These are phyloP conservation scores for Salminus brasiliensis DNA, from an alignment of 2,113 vertebrate species.

Conservation along the genomic window DNA sequence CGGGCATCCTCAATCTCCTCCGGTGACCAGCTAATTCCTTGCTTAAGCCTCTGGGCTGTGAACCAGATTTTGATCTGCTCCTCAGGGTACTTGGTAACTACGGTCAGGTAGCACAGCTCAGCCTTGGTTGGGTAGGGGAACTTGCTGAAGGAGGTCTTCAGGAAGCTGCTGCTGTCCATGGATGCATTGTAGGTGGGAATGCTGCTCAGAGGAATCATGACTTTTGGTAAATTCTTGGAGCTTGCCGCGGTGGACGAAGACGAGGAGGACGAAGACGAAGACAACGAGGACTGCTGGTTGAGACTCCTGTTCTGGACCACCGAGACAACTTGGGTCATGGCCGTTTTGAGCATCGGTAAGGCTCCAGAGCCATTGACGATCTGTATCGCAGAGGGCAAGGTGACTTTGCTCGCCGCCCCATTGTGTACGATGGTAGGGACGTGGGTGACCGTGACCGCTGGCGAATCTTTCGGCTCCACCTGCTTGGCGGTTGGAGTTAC, in stretches of 20 bases:
- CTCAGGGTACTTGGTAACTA: slow-evolving; percentile 97
- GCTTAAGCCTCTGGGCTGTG: slow-evolving; percentile 95
- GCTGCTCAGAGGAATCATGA: slow-evolving; percentile 98
- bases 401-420: slow-evolving; percentile 71
- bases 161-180: slow-evolving; percentile 96
- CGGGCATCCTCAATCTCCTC: slow-evolving; percentile 98
- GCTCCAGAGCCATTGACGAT: slow-evolving; percentile 81
- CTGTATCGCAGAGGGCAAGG: slow-evolving; percentile 78
- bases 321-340: slow-evolving; percentile 90
- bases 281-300: slow-evolving; percentile 71
- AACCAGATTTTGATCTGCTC: slow-evolving; percentile 99
- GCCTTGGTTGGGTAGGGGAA: slow-evolving; percentile 98
- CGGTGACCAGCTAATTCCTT: slow-evolving; percentile 99
- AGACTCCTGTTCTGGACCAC: slow-evolving; percentile 82
- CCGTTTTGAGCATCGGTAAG: slow-evolving; percentile 86
- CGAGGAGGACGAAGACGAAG: slow-evolving; percentile 61
- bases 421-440: slow-evolving; percentile 81
- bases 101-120: slow-evolving; percentile 95
- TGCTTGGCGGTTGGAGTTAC: slow-evolving; percentile 55
- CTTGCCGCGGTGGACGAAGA: slow-evolving; percentile 61
- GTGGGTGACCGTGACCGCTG: slow-evolving; percentile 78
- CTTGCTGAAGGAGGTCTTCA: slow-evolving; percentile 97
- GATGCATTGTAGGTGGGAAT: slow-evolving; percentile 94
- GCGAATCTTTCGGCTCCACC: slow-evolving; percentile 64
- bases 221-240: slow-evolving; percentile 93